phyloP scores from a whole-genome alignment of 1,140 invertebrate species.

The Homalodisca vitripennis region DNA sequence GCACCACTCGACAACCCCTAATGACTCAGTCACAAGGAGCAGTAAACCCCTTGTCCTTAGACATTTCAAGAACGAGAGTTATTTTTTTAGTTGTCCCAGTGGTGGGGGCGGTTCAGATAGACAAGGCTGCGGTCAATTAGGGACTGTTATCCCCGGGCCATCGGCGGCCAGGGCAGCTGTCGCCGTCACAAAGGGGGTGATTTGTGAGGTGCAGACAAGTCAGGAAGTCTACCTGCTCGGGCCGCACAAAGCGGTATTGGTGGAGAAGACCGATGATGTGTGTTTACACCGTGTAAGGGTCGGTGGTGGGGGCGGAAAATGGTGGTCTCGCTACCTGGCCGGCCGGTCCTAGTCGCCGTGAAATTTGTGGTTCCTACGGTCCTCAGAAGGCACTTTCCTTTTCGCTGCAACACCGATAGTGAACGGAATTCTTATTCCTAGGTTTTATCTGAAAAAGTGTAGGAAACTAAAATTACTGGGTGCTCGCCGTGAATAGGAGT shows the following conservation, averaged over 20 bases:
- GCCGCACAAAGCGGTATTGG: neutral
- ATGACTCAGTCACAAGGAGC: no score
- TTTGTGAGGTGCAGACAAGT: constrained; percentile 22
- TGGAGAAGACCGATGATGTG: neutral
- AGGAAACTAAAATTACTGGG: no score
- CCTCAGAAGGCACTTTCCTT: no score
- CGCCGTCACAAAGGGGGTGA: neutral
- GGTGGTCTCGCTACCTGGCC: no score
- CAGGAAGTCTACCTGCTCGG: neutral
- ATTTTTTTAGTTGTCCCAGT: neutral
- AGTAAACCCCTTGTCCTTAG: no score
- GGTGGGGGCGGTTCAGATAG: neutral
- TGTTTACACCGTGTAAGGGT: constrained; percentile 16
- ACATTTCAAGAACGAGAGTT: no score
- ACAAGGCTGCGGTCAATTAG: neutral
- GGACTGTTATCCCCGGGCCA: neutral
- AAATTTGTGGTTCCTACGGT: no score
- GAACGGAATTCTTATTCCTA: no score
- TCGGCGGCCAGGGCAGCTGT: constrained; percentile 2
- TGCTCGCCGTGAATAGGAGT: neutral
- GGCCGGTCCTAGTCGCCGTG: no score
- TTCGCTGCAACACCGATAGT: no score
- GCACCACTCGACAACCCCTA: no score
- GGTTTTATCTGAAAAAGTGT: no score
- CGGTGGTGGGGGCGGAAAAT: neutral